These are phyloP conservation scores for Alca torda DNA, from an alignment of 2,797 vertebrate genomes.

Conservation along the genomic window DNA sequence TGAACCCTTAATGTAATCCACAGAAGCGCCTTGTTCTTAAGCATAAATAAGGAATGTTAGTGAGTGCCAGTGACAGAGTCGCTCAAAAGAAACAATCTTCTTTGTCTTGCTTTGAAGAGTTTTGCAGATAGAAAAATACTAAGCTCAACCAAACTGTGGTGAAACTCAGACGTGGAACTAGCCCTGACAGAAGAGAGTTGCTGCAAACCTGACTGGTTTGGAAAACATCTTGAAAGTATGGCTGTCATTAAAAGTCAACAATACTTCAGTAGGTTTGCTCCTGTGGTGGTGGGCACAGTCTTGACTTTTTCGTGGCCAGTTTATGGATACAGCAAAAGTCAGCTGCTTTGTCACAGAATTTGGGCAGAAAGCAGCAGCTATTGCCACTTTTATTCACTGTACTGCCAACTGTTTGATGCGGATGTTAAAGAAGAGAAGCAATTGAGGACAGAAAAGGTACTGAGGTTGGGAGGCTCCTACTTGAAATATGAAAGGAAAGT, in stretches of 20 bases:
- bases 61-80: not conserved
- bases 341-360: not conserved
- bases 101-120: not conserved
- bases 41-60: not conserved
- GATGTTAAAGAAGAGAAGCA: not conserved
- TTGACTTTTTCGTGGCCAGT: not conserved
- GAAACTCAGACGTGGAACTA: not conserved
- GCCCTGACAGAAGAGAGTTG: not conserved
- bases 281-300: not conserved
- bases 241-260: not conserved
- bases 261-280: not conserved
- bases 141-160: not conserved
- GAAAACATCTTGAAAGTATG: not conserved
- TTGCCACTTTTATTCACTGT: accelerated
- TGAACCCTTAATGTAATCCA: not conserved
- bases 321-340: not conserved
- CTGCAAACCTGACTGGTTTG: not conserved
- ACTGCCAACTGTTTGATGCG: not conserved
- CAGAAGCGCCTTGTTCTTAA: not conserved
- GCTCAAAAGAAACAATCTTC: not conserved
- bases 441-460: not conserved
- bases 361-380: not conserved
- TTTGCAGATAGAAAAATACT: not conserved
- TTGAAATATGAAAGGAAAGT: not conserved
- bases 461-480: not conserved